Percentiles rank a stretch among this genome's conserved stretches.
Evolutionary conservation across 1,140 invertebrate species (phyloP).

Genomic region (Dysdera silvatica): DNA sequence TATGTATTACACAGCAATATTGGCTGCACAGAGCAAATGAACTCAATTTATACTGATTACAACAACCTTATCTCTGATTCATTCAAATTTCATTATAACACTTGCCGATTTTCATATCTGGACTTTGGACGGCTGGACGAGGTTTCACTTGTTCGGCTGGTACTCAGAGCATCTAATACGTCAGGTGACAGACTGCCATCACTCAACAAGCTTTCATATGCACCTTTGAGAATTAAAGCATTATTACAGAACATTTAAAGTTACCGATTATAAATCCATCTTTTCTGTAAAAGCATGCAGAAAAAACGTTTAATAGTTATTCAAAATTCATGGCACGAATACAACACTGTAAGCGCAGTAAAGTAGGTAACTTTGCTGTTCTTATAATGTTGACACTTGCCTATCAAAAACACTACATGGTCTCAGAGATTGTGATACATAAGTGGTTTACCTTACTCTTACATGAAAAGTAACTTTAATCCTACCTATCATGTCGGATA

Average conservation of each 20-base stretch:
- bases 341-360: background rate
- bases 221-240: slow-evolving; percentile 13
- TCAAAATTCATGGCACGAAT: background rate
- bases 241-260: background rate
- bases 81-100: too few relatives aligned
- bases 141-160: slow-evolving; percentile 9
- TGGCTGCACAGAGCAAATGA: too few relatives aligned
- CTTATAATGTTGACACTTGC: slow-evolving; percentile 3
- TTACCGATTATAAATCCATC: background rate
- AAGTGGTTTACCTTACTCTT: too few relatives aligned
- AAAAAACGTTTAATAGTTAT: background rate
- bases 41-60: too few relatives aligned
- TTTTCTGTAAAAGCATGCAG: background rate
- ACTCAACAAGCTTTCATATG: slow-evolving; percentile 22
- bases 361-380: background rate
- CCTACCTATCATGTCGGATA: too few relatives aligned
- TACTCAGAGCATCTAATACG: slow-evolving; percentile 17
- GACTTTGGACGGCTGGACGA: slow-evolving; percentile 25
- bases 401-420: slow-evolving; percentile 8
- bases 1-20: too few relatives aligned
- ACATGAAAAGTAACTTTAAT: too few relatives aligned
- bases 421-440: too few relatives aligned
- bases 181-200: slow-evolving; percentile 31
- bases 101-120: slow-evolving; percentile 31
- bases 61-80: too few relatives aligned